These are phyloP conservation scores for Pediacus dermestoides DNA, from an alignment of 2,888 invertebrate species.

Conservation along the genomic window DNA sequence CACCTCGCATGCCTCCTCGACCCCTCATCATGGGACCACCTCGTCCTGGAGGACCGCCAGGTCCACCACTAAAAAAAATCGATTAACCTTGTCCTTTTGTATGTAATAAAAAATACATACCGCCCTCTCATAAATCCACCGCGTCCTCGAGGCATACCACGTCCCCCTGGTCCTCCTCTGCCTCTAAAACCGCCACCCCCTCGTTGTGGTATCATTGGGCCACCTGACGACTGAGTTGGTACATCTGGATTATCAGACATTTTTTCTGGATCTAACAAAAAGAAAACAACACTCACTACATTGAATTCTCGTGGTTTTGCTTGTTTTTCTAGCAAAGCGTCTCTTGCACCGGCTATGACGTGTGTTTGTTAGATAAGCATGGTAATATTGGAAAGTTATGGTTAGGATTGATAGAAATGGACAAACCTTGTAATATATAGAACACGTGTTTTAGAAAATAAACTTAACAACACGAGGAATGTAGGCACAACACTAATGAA, in stretches of 20 bases:
- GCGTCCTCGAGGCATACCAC: conserved; percentile 25
- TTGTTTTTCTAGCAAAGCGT: too few relatives aligned
- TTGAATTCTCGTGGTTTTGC: too few relatives aligned
- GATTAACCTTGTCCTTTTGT: neutral
- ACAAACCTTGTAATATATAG: too few relatives aligned
- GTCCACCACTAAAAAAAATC: conserved; percentile 30
- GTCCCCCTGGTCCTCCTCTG: conserved; percentile 21
- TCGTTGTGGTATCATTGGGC: conserved; percentile 11
- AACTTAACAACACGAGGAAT: too few relatives aligned
- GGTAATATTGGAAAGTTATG: too few relatives aligned
- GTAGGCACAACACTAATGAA: too few relatives aligned
- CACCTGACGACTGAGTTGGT: conserved; percentile 10
- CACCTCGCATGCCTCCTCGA: conserved; percentile 31
- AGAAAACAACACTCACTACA: conserved; percentile 4
- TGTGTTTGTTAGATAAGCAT: too few relatives aligned
- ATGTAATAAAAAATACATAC: conserved; percentile 2
- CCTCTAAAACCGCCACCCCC: conserved; percentile 22
- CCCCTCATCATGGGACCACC: conserved; percentile 36
- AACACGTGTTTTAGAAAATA: too few relatives aligned
- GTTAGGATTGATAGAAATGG: too few relatives aligned
- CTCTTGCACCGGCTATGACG: too few relatives aligned
- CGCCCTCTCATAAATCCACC: conserved; percentile 25
- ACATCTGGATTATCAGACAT: conserved; percentile 21
- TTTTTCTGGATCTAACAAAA: too few relatives aligned
- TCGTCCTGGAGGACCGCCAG: conserved; percentile 33